Evolutionary conservation across 2,888 invertebrate species (phyloP).

Genomic region (Hirtodrosophila cameraria): DNA sequence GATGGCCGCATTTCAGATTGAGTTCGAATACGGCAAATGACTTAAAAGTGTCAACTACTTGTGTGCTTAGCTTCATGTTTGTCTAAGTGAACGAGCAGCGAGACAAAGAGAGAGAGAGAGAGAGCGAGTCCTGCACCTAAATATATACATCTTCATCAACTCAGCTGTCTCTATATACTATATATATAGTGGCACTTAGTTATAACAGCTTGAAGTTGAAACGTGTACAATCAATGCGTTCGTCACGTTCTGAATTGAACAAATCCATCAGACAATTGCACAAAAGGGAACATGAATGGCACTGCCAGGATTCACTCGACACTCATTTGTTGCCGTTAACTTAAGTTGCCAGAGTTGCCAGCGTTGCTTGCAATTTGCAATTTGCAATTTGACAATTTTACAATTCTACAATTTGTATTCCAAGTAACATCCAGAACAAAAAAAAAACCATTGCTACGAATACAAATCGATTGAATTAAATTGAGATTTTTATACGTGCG

Average conservation of each 20-base stretch:
- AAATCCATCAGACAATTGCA: constrained; percentile 75
- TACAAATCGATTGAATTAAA: constrained; percentile 76
- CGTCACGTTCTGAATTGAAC: constrained; percentile 80
- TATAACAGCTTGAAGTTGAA: constrained; percentile 49
- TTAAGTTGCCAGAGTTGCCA: constrained; percentile 36
- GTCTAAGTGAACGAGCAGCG: constrained; percentile 24
- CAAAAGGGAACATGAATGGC: constrained; percentile 36
- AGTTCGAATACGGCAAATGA: constrained; percentile 76
- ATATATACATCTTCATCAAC: constrained; percentile 17
- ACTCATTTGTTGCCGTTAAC: constrained; percentile 43
- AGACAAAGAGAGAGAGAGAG: too few species aligned
- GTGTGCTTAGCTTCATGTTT: constrained; percentile 61
- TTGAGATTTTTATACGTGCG: constrained; percentile 71
- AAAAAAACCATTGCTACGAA: constrained; percentile 28
- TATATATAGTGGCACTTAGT: constrained; percentile 76
- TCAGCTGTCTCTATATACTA: too few species aligned
- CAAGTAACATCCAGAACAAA: constrained; percentile 16
- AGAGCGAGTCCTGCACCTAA: neutral
- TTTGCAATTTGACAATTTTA: constrained; percentile 3
- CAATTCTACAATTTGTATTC: constrained; percentile 42
- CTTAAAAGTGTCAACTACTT: constrained; percentile 76
- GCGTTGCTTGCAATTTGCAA: constrained; percentile 49
- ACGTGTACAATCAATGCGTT: constrained; percentile 71
- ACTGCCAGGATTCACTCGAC: constrained; percentile 21
- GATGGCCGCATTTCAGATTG: constrained; percentile 73